phyloP scores from a whole-genome alignment of 2,113 vertebrate species.

The Eira barbara region DNA sequence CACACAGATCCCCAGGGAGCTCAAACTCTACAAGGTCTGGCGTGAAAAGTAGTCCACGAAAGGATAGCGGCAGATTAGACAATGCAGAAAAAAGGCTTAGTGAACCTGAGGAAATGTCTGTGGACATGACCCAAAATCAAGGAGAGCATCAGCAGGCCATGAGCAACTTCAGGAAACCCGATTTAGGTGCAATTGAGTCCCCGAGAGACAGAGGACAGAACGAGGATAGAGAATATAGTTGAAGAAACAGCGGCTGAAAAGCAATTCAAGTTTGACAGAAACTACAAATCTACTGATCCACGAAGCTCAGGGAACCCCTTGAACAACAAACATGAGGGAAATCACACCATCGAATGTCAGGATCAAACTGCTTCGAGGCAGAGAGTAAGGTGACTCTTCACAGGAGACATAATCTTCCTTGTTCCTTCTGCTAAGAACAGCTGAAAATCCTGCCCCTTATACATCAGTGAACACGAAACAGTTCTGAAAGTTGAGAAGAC shows the following conservation, averaged over 20 bases:
- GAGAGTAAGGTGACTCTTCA: too few relatives aligned
- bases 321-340: not conserved
- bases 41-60: not conserved
- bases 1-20: not conserved
- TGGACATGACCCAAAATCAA: not conserved
- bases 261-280: not conserved
- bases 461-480: rapidly evolving
- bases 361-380: not conserved
- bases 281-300: not conserved
- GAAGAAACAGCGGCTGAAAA: not conserved
- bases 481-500: not conserved
- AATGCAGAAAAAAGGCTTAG: too few relatives aligned
- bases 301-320: too few relatives aligned
- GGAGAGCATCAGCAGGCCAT: too few relatives aligned
- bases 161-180: not conserved
- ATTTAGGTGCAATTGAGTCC: rapidly evolving
- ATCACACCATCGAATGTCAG: rapidly evolving
- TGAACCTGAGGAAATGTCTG: rapidly evolving
- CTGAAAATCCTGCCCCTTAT: not conserved
- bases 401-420: not conserved
- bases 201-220: not conserved
- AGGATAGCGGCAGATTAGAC: not conserved
- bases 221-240: too few relatives aligned
- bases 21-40: not conserved
- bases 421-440: not conserved